These are phyloP conservation scores for Thryonomys swinderianus DNA, from an alignment of 2,113 vertebrate species.

Conservation along the genomic window DNA sequence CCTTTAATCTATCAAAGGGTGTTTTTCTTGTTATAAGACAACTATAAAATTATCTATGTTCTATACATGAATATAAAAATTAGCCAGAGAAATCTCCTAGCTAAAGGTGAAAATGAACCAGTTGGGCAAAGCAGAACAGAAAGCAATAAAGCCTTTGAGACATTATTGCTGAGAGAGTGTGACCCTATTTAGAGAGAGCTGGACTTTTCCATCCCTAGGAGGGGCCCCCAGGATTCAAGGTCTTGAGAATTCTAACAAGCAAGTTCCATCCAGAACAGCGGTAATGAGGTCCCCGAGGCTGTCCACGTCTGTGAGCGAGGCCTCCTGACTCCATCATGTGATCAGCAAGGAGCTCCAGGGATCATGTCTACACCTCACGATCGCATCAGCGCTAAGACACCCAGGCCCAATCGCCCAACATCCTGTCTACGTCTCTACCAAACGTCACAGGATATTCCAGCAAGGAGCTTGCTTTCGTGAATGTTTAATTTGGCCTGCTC, in stretches of 20 bases:
- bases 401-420: background rate
- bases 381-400: background rate
- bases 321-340: background rate
- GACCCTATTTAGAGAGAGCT: too few species aligned
- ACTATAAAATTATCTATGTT: background rate
- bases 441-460: background rate
- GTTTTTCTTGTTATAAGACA: background rate
- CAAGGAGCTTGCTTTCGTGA: background rate
- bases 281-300: background rate
- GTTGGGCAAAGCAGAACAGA: background rate
- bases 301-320: background rate
- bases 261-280: background rate
- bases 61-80: background rate
- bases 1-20: background rate
- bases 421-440: background rate
- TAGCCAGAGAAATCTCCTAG: background rate
- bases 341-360: background rate
- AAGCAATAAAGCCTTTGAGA: background rate
- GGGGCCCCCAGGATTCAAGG: background rate
- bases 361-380: background rate
- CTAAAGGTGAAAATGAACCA: background rate
- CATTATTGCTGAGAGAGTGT: background rate
- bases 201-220: background rate
- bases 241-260: background rate
- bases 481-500: background rate